Evolutionary conservation across 2,113 vertebrate species (phyloP).

Genomic region (Leptobrachium leishanense): DNA sequence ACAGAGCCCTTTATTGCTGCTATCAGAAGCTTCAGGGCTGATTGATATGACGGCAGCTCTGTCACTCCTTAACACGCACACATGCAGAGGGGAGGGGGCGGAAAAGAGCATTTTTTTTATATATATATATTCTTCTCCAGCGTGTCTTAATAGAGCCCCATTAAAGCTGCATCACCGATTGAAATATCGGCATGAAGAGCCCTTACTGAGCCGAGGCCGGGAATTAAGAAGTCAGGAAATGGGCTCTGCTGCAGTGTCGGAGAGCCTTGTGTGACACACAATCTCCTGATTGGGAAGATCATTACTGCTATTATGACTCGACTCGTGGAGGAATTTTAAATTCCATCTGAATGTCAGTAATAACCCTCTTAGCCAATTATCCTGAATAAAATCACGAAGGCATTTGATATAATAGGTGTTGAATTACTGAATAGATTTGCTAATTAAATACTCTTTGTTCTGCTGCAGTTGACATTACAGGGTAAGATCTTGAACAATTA

Average conservation of each 20-base stretch:
- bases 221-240: constrained; percentile 86
- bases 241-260: constrained; percentile 77
- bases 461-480: constrained; percentile 86
- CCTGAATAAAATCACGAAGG: constrained; percentile 96
- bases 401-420: constrained; percentile 91
- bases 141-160: constrained; percentile 80
- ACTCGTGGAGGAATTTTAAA: constrained; percentile 92
- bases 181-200: constrained; percentile 81
- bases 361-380: constrained; percentile 99
- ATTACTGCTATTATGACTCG: constrained; percentile 94
- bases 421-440: constrained; percentile 94
- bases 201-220: constrained; percentile 79
- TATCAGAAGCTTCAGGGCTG: constrained; percentile 65
- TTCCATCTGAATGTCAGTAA: constrained; percentile 95
- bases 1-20: constrained; percentile 57
- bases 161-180: constrained; percentile 80
- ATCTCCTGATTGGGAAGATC: constrained; percentile 93
- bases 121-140: constrained; percentile 63
- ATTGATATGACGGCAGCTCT: constrained; percentile 76
- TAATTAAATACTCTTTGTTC: constrained; percentile 91
- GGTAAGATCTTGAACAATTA: constrained; percentile 85
- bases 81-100: constrained; percentile 45
- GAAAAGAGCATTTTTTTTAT: constrained; percentile 57
- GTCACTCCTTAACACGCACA: constrained; percentile 68
- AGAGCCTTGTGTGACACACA: constrained; percentile 82